Evolutionary conservation across 2,888 invertebrate genomes (phyloP).

Genomic region (Idaea aversata): DNA sequence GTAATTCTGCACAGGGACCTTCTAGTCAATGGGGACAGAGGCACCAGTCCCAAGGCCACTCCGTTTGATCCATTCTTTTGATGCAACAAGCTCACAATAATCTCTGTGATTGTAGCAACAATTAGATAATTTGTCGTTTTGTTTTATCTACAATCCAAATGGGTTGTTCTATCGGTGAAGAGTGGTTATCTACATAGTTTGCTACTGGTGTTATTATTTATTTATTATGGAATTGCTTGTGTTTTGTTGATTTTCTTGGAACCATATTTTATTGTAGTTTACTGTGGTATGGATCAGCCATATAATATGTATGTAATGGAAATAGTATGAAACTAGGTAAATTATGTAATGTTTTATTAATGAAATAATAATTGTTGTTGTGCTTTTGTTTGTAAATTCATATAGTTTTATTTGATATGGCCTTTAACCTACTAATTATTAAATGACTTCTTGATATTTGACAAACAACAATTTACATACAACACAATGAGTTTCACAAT

Average conservation of each 20-base stretch:
- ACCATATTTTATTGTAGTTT: slow-evolving; percentile 46
- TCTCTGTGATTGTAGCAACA: slow-evolving; percentile 80
- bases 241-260: slow-evolving; percentile 71
- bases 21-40: slow-evolving; percentile 80
- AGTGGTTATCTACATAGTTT: slow-evolving; percentile 65
- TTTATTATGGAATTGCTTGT: slow-evolving; percentile 76
- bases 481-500: neutral
- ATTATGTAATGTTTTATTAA: slow-evolving; percentile 31
- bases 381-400: slow-evolving; percentile 47
- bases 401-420: slow-evolving; percentile 30
- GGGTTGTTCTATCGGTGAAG: slow-evolving; percentile 68
- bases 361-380: slow-evolving; percentile 37
- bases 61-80: slow-evolving; percentile 71
- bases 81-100: slow-evolving; percentile 76
- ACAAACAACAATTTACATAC: neutral
- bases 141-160: slow-evolving; percentile 64
- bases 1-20: slow-evolving; percentile 78
- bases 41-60: slow-evolving; percentile 78
- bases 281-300: slow-evolving; percentile 50
- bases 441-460: neutral
- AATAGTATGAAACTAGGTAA: slow-evolving; percentile 30
- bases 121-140: slow-evolving; percentile 73
- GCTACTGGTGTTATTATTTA: slow-evolving; percentile 76
- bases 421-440: slow-evolving; percentile 30
- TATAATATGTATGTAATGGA: slow-evolving; percentile 28